Evolutionary conservation across 2,113 vertebrate genomes (phyloP).

Genomic region (Hippocampus comes): DNA sequence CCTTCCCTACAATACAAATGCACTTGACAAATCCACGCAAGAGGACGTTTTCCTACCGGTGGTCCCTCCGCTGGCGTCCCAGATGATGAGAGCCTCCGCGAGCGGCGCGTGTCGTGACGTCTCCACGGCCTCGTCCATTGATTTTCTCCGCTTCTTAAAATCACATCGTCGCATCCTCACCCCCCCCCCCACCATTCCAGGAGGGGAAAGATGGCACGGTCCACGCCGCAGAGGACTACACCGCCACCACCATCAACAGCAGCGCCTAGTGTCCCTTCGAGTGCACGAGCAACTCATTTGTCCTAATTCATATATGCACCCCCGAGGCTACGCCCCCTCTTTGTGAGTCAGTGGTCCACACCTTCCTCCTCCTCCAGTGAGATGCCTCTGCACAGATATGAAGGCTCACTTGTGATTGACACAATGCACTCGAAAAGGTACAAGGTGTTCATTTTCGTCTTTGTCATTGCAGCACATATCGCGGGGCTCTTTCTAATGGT

Average conservation of each 20-base stretch:
- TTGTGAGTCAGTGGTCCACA: constrained; percentile 67
- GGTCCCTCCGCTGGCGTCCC: constrained; percentile 13
- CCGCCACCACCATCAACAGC: constrained; percentile 32
- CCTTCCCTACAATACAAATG: not conserved
- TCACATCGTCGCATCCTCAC: constrained; percentile 20
- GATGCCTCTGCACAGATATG: constrained; percentile 31
- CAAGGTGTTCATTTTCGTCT: not conserved
- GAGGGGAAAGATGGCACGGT: constrained; percentile 40
- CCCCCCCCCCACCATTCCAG: constrained; percentile 46
- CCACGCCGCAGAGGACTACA: constrained; percentile 40
- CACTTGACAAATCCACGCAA: not conserved
- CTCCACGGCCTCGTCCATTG: constrained; percentile 71
- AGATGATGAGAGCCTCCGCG: constrained; percentile 68
- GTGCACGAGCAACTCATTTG: constrained; percentile 53
- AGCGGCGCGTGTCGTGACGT: constrained; percentile 75
- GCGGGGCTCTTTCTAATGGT: not conserved
- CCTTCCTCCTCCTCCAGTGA: constrained; percentile 47
- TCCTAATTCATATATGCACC: constrained; percentile 66
- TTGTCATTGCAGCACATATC: not conserved
- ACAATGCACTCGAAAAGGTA: too few relatives aligned
- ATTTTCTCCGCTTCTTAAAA: not conserved
- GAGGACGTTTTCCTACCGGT: constrained; percentile 3
- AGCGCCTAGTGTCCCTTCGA: constrained; percentile 37
- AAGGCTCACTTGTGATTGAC: not conserved
- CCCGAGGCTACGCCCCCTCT: constrained; percentile 61